A percentile compares a stretch with the other conserved stretches of the same genome.
These are phyloP conservation scores for Donacobius atricapilla DNA, from an alignment of 2,113 vertebrate species.

Conservation along the genomic window DNA sequence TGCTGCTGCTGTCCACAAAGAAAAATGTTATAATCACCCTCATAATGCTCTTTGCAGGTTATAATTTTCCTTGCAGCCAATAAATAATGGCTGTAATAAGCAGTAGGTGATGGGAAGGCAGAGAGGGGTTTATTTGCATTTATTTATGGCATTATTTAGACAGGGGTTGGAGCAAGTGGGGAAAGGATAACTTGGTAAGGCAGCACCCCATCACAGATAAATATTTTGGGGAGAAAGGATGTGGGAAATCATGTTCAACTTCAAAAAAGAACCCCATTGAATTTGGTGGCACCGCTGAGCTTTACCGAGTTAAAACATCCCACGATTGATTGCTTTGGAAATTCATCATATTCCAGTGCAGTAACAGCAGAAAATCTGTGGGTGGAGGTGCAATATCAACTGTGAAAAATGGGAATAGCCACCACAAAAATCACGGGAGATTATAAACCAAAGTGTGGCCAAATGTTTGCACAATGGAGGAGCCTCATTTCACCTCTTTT, in stretches of 20 bases:
- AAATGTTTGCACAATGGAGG: neutral
- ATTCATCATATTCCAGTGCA: neutral
- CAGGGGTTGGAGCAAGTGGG: neutral
- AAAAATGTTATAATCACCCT: neutral
- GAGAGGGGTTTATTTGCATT: neutral
- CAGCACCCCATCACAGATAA: neutral
- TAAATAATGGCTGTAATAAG: neutral
- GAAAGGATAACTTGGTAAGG: neutral
- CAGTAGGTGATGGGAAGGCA: neutral
- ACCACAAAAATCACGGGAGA: neutral
- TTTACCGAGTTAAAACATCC: neutral
- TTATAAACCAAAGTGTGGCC: neutral
- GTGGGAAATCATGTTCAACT: neutral
- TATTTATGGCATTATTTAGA: neutral
- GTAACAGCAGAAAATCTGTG: neutral
- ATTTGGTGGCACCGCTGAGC: neutral
- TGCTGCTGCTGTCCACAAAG: neutral
- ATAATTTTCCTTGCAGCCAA: neutral
- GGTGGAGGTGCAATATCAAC: neutral
- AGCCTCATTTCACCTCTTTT: neutral
- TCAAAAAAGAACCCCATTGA: too few species aligned
- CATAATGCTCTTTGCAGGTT: neutral
- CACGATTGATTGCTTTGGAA: neutral
- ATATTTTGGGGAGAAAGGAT: neutral
- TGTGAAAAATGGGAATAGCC: neutral